These are phyloP conservation scores for Heliconius charithonia DNA, from an alignment of 2,888 invertebrate genomes.

Conservation along the genomic window DNA sequence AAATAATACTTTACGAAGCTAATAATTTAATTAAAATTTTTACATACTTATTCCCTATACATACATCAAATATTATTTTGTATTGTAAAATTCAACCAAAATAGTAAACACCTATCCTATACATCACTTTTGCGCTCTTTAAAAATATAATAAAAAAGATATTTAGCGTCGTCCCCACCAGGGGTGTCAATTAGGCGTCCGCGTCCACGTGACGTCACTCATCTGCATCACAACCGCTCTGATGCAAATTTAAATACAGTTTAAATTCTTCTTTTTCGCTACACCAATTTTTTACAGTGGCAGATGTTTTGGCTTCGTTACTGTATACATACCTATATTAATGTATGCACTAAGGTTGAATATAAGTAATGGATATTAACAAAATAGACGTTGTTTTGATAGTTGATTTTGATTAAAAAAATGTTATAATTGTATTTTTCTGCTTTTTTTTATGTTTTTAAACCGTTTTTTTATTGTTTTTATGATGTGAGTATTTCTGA, in stretches of 20 bases:
- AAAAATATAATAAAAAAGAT: constrained; percentile 27
- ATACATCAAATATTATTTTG: no score
- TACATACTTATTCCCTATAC: no score
- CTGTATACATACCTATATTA: not conserved
- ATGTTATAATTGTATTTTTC: not conserved
- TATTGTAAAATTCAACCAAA: no score
- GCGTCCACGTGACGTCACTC: constrained; percentile 74
- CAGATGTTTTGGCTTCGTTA: constrained; percentile 51
- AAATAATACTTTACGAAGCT: no score
- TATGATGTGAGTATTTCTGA: no score
- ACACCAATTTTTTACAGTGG: constrained; percentile 58
- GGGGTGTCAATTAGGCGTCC: constrained; percentile 61
- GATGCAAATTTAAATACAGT: constrained; percentile 76
- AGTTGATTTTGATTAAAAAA: not conserved
- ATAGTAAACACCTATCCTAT: no score
- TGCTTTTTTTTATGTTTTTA: not conserved
- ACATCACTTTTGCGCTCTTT: no score
- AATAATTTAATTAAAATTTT: no score
- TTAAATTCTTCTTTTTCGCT: constrained; percentile 67
- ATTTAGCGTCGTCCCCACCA: constrained; percentile 37
- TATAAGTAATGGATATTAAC: not conserved
- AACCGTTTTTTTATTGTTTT: not conserved
- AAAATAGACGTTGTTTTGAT: not conserved
- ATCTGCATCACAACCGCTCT: constrained; percentile 71
- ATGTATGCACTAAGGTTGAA: not conserved